Evolutionary conservation across 2,113 vertebrate genomes (phyloP), one percentile per base, ranked within the genome.

Genomic region (Urocynchramus pylzowi): DNA sequence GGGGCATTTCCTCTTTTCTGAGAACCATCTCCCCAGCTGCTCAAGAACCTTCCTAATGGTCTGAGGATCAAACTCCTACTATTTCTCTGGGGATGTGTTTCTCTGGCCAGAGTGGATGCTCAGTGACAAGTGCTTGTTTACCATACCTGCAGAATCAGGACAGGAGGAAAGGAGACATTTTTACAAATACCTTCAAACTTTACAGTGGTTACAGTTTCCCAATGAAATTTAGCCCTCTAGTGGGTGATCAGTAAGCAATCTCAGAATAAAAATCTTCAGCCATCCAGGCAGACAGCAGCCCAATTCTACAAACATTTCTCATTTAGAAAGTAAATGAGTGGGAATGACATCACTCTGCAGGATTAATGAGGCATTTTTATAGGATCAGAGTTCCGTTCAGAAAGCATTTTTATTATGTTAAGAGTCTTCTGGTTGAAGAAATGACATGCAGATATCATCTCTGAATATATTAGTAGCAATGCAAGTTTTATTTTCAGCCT

Each of bases 401-500:
- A 92, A 90, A 71, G 39, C 52, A 78, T 84, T 96, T 95, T 84
- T 96, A 84, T 84, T 89, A 57, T 14, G 16, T 33, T 76, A 56
- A 69, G 54, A 73, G 61, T n/a, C 49, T 80, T 95, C 35, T 84
- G 41, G 57, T 84, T 84, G 41, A 92, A 96, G 68, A 93, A 96
- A 89, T 10, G 4, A 41, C 50, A 59, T 9, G 45, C n/a, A 94
- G 85, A 84, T 90, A 94, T 2, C 2, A 96, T 94, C 68, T 93
- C 71, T 90, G 63, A 59, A 87, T 80, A 37, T 56, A 71, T 64
- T 87, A 80, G 75, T 33, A 90, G 80, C 78, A 95, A 76, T 49
- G 23, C 3, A 20, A 68, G 44, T 41, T 92, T 96, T 97, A 92
- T 96, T 97, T 90, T 94, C 92, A 93, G 82, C 50, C 47, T 83